Base-by-base conservation (phyloP, 2,797 vertebrate genomes). In the Orestias chungarensis region DNA sequence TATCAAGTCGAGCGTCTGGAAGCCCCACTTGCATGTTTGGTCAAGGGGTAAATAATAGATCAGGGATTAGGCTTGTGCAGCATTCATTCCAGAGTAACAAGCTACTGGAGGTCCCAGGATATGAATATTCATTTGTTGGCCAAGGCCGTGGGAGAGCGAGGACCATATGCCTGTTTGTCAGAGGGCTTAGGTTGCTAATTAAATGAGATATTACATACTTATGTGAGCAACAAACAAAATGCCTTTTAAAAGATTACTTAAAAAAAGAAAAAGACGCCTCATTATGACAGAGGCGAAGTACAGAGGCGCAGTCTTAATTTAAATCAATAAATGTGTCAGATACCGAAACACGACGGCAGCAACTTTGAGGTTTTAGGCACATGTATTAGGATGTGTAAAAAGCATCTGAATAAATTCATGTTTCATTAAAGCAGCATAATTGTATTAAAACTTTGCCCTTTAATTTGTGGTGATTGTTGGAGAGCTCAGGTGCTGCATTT, bases 21-120 rank as follows among this genome's bases (percentile, higher is more conserved):
- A 93, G 91, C 92, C 91, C 92, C 93, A 89, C 93, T 94, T 93
- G 92, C 92, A 92, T 94, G 93, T 95, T 95, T 94, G 94, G 94
- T 95, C 94, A 95, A 93, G 93, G 93, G 93, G 89, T 95, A 95
- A 95, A 95, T 95, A 95, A 95, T 94, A 95, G 94, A 94, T 95
- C 93, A 93, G 94, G 94, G 94, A 95, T 94, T 94, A 94, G 93
- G 90, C 91, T 93, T 91, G 91, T 93, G 93, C 90, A 87, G 92
- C 93, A 94, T 94, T 93, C 91, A 92, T 95, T 93, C 89, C 89
- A 85, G 91, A 86, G 92, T 94, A 95, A 94, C 94, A 93, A 93
- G 93, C 93, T 91, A 87, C 89, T 78, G 85, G 59, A 84, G 87
- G 88, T 93, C 94, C 92, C 93, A 88, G 89, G 89, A 93, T 95